Percentiles rank a stretch among this genome's conserved stretches.
Evolutionary conservation across 2,797 vertebrate genomes (phyloP).

Genomic region (Neostethus bicornis): DNA sequence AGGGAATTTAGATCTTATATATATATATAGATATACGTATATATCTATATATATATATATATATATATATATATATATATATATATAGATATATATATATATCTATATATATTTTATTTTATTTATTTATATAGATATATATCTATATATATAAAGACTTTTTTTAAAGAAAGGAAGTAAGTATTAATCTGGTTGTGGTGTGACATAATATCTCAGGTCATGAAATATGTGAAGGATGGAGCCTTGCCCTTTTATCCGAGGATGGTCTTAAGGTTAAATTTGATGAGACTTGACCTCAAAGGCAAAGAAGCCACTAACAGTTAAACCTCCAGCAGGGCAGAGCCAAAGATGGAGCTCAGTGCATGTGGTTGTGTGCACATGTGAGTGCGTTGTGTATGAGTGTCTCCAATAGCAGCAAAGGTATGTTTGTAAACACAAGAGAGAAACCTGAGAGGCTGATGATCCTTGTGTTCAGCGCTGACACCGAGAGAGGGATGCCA

Average conservation of each 20-base stretch:
- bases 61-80: slow-evolving; percentile 60
- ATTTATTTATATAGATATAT: slow-evolving; percentile 61
- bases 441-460: slow-evolving; percentile 68
- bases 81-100: slow-evolving; percentile 57
- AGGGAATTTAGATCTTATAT: slow-evolving; percentile 53
- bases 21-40: slow-evolving; percentile 55
- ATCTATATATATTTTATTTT: slow-evolving; percentile 51
- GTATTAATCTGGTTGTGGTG: slow-evolving; percentile 72
- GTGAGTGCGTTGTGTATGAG: slow-evolving; percentile 15
- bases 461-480: slow-evolving; percentile 58
- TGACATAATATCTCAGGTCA: slow-evolving; percentile 71
- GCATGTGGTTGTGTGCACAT: background rate
- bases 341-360: slow-evolving; percentile 6
- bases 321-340: slow-evolving; percentile 46
- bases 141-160: slow-evolving; percentile 60
- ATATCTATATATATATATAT: slow-evolving; percentile 65
- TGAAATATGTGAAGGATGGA: slow-evolving; percentile 62
- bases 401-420: slow-evolving; percentile 34
- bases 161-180: slow-evolving; percentile 59
- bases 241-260: slow-evolving; percentile 60
- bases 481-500: slow-evolving; percentile 67
- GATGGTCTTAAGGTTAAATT: slow-evolving; percentile 60
- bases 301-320: slow-evolving; percentile 61
- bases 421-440: slow-evolving; percentile 74
- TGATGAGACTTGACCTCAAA: slow-evolving; percentile 66